Evolutionary conservation across 2,113 vertebrate genomes (phyloP), one percentile per base, ranked within the genome.

Genomic region (Cephalopterus ornatus): DNA sequence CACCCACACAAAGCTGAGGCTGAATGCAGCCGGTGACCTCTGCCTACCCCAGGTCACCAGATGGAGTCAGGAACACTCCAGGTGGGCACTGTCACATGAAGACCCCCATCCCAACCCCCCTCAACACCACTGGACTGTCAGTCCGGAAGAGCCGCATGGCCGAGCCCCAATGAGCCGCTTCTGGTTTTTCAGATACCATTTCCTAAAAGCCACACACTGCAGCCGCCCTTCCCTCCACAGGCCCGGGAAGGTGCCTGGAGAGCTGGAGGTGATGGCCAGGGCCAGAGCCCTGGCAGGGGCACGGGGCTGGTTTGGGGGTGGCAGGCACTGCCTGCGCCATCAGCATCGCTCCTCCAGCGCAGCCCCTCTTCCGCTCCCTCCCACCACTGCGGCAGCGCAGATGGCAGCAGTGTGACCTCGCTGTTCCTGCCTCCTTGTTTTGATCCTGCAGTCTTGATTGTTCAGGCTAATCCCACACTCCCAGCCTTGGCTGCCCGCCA

Each of bases 381-480:
- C 98, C 98, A 98, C 92, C 98, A 98, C 98, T 99, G 98, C 98
- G 96, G 98, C 98, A 98, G 98, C 98, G 97, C 98, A 99, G 98
- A 99, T 99, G 98, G 98, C 98, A 98, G 98, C 98, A 98, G 98
- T 98, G 98, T 99, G 98, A 99, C 98, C 98, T 98, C 98, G 97
- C 98, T 98, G 98, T 98, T 98, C 98, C 98, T 98, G 98, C 98
- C 98, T 98, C 98, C 98, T 98, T 98, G 98, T 99, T 98, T 98
- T 98, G 98, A 99, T 98, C 98, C 98, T 97, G 98, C 98, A 98
- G 98, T 98, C 98, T 98, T 98, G 98, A 99, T 98, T 98, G 98
- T 98, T 98, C 98, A 98, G 98, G 98, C 98, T 98, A 98, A 99
- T 98, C 98, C 98, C 97, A 98, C 97, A 98, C 98, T 98, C 98